Percentiles rank a stretch among this genome's conserved stretches.
These are phyloP conservation scores for Scaptomyza polygonia DNA, from an alignment of 2,888 invertebrate genomes.

Conservation along the genomic window DNA sequence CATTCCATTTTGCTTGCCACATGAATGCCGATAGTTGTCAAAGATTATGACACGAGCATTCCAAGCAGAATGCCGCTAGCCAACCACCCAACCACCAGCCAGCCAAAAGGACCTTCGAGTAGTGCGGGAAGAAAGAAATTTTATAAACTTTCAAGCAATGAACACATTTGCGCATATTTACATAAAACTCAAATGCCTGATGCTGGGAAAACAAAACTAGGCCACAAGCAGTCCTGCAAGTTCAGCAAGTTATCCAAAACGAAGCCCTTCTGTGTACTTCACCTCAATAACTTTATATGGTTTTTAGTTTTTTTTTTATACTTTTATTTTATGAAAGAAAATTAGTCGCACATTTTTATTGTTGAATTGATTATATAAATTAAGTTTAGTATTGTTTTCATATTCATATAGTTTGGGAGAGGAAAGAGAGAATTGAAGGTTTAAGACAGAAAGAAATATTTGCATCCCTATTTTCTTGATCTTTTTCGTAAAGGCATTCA, in stretches of 20 bases:
- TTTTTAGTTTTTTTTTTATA: too few relatives aligned
- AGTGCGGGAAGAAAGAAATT: slow-evolving; percentile 3
- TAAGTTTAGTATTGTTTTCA: too few relatives aligned
- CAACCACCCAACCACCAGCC: not conserved
- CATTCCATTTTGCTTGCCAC: slow-evolving; percentile 39
- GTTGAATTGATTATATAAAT: too few relatives aligned
- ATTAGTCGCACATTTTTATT: too few relatives aligned
- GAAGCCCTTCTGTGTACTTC: slow-evolving; percentile 18
- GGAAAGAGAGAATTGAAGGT: too few relatives aligned
- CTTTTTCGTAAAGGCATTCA: slow-evolving; percentile 23
- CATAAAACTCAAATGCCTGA: slow-evolving; percentile 65
- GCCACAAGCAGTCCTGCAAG: slow-evolving; percentile 36
- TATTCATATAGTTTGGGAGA: too few relatives aligned
- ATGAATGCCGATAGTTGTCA: slow-evolving; percentile 78
- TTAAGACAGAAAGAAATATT: too few relatives aligned
- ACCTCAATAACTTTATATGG: not conserved
- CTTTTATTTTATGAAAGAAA: too few relatives aligned
- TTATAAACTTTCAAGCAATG: slow-evolving; percentile 71
- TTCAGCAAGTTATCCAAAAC: slow-evolving; percentile 1
- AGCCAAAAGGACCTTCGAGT: slow-evolving; percentile 13
- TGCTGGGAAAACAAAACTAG: slow-evolving; percentile 27
- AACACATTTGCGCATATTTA: slow-evolving; percentile 77
- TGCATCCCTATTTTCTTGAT: not conserved
- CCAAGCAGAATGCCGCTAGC: slow-evolving; percentile 30
- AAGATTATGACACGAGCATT: slow-evolving; percentile 74